Evolutionary conservation across 2,113 vertebrate species (phyloP), one percentile per base, ranked within the genome.

Genomic region (Rostratula benghalensis): DNA sequence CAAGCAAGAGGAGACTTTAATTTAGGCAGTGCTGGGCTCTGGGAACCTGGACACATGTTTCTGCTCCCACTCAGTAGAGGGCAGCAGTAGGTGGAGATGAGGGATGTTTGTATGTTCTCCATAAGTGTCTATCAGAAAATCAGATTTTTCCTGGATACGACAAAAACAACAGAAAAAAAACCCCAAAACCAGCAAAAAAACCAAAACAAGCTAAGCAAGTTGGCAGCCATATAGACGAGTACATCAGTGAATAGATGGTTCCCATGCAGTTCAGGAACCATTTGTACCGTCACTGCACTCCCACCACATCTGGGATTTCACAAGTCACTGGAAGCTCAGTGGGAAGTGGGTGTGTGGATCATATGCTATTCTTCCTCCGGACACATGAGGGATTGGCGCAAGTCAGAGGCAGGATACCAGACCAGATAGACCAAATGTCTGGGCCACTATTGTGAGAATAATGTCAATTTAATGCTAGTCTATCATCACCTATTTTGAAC

Each of bases 361-460:
- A 86, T 88, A 93, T 24, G 87, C 89, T 93, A n/a, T 94, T 95
- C 96, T 96, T 95, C 95, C 96, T 96, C 91, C 8, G 83, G 94
- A 97, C 90, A 84, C 96, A 95, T 74, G 92, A 95, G 93, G 90
- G 86, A 94, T 71, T 95, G 92, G 94, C 41, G 2, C 90, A 87
- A 95, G 65, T 75, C 86, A 85, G 74, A 95, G 87, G 91, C 96
- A 95, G 93, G 95, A 97, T 95, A 97, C 78, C 71, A 90, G 67
- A 96, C 74, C 14, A 90, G 93, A 95, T 89, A 96, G 91, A 94
- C 83, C 95, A 96, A 97, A 89, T 77, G 83, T 96, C 94, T 96
- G 95, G 91, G 89, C 93, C 81, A 39, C 93, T 96, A 96, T 96
- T 97, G 94, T 97, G 95, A 95, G 93, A 94, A 92, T 93, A 95